Evolutionary conservation across 1,140 invertebrate species (phyloP), one percentile per base, ranked within the genome.

Genomic region (Brachionus calyciflorus): DNA sequence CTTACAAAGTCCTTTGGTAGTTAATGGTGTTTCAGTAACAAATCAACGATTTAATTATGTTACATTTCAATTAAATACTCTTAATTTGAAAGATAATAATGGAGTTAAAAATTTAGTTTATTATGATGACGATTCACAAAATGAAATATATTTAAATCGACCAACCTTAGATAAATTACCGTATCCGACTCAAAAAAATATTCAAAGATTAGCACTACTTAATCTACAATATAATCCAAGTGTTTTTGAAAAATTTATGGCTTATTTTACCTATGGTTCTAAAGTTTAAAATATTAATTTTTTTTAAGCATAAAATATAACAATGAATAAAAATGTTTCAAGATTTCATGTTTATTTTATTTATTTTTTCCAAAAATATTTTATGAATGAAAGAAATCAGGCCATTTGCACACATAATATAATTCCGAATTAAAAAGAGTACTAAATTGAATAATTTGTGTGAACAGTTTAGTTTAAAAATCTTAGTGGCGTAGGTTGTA

Each of bases 51-150:
- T 76, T 48, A 55, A 76, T 48, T 76, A 28, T 76, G 73, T 40
- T 24, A 57, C 49, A 28, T 76, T 76, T 57, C 73, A 76, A 40
- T 60, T 76, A n/a, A 76, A 76, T 33, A 76, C 73, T 37, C 28
- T 76, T 3, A 76, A 76, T 76, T 48, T 55, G 21, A 76, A 60
- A 28, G 73, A 76, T 55, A 76, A 41, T 24, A 41, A 55, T 28
- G 73, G 49, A 21, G 14, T 55, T 37, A 55, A 57, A 48, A 76
- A 76, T 60, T 40, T 55, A 17, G 73, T 57, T 7, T 76, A 37
- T 19, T 55, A 55, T 30, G 73, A 76, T 46, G 26, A 53, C 6
- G 19, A 57, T 19, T 4, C 17, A 19, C 37, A 65, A 44, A 76
- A 76, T 57, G 49, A 76, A 24, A 12, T 76, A 1, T 76, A 76